Percentiles rank a stretch among this genome's conserved stretches.
These are phyloP conservation scores for Dasypus novemcinctus DNA, from an alignment of 2,113 vertebrate genomes.

Conservation along the genomic window DNA sequence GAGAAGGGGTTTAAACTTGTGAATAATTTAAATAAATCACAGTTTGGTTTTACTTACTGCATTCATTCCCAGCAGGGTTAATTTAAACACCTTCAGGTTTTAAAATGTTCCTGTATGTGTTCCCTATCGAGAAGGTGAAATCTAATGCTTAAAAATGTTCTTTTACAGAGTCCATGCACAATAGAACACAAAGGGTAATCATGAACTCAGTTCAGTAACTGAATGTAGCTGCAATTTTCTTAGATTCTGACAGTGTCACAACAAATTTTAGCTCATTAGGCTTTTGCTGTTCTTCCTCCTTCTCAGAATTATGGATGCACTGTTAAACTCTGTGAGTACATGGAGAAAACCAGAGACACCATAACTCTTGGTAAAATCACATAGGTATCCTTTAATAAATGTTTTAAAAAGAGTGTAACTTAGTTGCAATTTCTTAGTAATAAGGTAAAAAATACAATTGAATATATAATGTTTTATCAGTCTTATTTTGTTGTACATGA, in stretches of 20 bases:
- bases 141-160: constrained; percentile 10
- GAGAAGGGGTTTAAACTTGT: constrained; percentile 55
- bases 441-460: not conserved
- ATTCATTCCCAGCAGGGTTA: constrained; percentile 45
- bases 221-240: constrained; percentile 1
- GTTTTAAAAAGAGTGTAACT: not conserved
- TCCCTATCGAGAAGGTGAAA: constrained; percentile 32
- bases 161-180: not conserved
- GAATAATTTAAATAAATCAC: constrained; percentile 70
- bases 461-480: not conserved
- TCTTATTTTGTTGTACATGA: not conserved
- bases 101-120: not conserved
- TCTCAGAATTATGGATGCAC: not conserved
- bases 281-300: not conserved
- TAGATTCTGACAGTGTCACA: not conserved
- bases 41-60: constrained; percentile 58
- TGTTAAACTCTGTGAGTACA: not conserved
- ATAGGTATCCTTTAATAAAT: not conserved
- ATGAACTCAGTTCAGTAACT: not conserved
- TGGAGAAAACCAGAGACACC: not conserved
- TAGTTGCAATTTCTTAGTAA: not conserved
- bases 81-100: constrained; percentile 54
- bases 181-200: constrained; percentile 33
- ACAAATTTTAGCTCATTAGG: constrained; percentile 35
- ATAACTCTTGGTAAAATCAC: constrained; percentile 32